phyloP scores from a whole-genome alignment of 2,888 invertebrate species.

The Pedicia rivosa region DNA sequence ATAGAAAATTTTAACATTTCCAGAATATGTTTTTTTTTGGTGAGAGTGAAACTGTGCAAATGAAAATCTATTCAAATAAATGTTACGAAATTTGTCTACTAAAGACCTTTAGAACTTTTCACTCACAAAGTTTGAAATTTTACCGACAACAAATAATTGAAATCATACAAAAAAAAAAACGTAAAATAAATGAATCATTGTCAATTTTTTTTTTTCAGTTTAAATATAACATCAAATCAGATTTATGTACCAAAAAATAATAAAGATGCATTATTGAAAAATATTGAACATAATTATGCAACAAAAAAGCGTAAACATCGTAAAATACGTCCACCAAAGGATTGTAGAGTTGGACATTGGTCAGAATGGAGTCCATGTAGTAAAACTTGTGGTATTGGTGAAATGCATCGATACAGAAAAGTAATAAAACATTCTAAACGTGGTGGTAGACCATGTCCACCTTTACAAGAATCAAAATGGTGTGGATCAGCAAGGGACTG shows the following conservation, averaged over 20 bases:
- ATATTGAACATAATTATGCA: slow-evolving; percentile 51
- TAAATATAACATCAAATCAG: neutral
- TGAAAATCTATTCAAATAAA: too few species aligned
- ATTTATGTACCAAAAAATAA: slow-evolving; percentile 42
- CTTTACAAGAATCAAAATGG: slow-evolving; percentile 73
- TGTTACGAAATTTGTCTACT: too few species aligned
- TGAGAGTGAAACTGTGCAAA: too few species aligned
- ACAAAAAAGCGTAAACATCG: slow-evolving; percentile 32
- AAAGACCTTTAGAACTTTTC: too few species aligned
- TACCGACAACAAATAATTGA: too few species aligned
- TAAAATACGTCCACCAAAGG: slow-evolving; percentile 43
- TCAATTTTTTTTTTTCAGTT: neutral
- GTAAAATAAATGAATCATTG: too few species aligned
- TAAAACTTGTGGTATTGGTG: slow-evolving; percentile 79
- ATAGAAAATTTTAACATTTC: too few species aligned
- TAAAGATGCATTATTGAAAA: slow-evolving; percentile 52
- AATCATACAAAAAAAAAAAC: too few species aligned
- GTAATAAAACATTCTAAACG: slow-evolving; percentile 60
- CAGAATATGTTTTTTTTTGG: too few species aligned
- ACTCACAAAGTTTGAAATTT: too few species aligned
- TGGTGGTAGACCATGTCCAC: slow-evolving; percentile 70
- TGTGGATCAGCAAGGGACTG: slow-evolving; percentile 63
- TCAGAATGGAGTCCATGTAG: slow-evolving; percentile 77
- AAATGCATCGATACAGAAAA: slow-evolving; percentile 63
- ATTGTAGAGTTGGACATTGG: slow-evolving; percentile 77